Conservation (phyloP, 2,888 invertebrate species). For the Lepas anatifera region DNA sequence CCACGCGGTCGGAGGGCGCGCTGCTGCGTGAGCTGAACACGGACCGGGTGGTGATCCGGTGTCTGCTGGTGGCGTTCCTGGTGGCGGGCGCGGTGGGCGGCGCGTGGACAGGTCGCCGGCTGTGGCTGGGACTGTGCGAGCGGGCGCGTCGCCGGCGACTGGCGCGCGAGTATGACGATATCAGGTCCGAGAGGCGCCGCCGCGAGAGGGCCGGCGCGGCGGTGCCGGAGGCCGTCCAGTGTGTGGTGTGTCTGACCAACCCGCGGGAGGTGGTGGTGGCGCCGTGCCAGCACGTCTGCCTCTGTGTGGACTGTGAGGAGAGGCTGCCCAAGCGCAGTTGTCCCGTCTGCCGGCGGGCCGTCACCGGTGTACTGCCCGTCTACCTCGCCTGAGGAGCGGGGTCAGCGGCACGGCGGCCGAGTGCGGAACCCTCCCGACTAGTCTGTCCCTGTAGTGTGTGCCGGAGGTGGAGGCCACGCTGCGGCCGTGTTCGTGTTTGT, state of each 20-base stretch:
- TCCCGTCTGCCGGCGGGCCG: not conserved
- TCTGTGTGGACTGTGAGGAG: slow-evolving; percentile 73
- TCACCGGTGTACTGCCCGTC: not conserved
- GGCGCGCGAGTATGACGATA: slow-evolving; percentile 46
- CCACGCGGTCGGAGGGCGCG: slow-evolving; percentile 61
- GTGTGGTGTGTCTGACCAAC: slow-evolving; percentile 74
- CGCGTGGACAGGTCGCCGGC: slow-evolving; percentile 39
- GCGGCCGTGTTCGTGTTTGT: no score
- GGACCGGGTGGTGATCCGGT: slow-evolving; percentile 44
- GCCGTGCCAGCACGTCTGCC: slow-evolving; percentile 80
- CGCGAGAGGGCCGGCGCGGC: slow-evolving; percentile 38
- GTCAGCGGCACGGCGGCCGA: no score
- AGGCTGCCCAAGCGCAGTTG: not conserved
- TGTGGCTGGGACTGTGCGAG: slow-evolving; percentile 31
- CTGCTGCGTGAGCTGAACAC: slow-evolving; percentile 58
- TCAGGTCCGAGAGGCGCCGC: slow-evolving; percentile 51
- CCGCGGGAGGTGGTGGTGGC: slow-evolving; percentile 75
- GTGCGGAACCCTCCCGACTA: no score
- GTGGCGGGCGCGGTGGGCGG: slow-evolving; percentile 42
- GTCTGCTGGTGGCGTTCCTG: slow-evolving; percentile 44
- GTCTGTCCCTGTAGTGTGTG: no score
- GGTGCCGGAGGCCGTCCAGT: slow-evolving; percentile 47
- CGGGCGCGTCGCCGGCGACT: slow-evolving; percentile 39
- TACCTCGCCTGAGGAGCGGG: slow-evolving; percentile 7
- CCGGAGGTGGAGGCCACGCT: no score